phyloP scores from a whole-genome alignment of 2,888 invertebrate genomes.

The Nomada fabriciana region DNA sequence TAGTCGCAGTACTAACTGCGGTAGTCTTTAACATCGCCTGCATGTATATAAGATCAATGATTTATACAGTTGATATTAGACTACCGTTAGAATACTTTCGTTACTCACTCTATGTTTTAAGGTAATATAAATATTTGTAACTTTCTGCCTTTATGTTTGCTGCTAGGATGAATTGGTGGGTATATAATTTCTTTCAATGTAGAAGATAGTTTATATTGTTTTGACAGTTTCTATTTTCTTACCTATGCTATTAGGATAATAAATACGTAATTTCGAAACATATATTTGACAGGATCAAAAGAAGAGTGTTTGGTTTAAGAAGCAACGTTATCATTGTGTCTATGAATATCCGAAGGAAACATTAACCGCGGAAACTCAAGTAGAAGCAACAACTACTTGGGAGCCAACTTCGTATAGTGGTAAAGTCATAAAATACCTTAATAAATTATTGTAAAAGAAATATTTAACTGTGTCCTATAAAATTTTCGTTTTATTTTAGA shows the following conservation, averaged over 20 bases:
- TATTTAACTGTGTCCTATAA: background rate
- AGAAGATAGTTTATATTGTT: constrained; percentile 58
- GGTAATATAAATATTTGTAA: constrained; percentile 60
- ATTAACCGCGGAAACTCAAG: constrained; percentile 81
- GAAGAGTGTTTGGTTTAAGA: constrained; percentile 92
- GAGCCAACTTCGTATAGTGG: constrained; percentile 82
- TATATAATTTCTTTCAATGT: constrained; percentile 66
- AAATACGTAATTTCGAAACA: constrained; percentile 56
- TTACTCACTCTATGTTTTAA: constrained; percentile 12
- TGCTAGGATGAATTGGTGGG: constrained; percentile 83
- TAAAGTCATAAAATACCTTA: constrained; percentile 54
- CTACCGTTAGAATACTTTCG: too few species aligned
- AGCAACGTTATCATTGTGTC: constrained; percentile 93
- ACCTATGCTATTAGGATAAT: constrained; percentile 48
- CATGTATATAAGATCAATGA: background rate
- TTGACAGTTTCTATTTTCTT: constrained; percentile 59
- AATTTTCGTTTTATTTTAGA: constrained; percentile 66
- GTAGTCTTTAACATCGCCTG: background rate
- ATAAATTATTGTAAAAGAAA: background rate
- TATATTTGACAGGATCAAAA: constrained; percentile 86
- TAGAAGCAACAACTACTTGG: constrained; percentile 75
- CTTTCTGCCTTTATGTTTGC: constrained; percentile 70
- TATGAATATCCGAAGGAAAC: constrained; percentile 93
- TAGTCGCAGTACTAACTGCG: too few species aligned
- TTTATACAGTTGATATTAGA: too few species aligned